Evolutionary conservation across 2,888 invertebrate species (phyloP), one percentile per base, ranked within the genome.

Genomic region (Pharmacophagus antenor): DNA sequence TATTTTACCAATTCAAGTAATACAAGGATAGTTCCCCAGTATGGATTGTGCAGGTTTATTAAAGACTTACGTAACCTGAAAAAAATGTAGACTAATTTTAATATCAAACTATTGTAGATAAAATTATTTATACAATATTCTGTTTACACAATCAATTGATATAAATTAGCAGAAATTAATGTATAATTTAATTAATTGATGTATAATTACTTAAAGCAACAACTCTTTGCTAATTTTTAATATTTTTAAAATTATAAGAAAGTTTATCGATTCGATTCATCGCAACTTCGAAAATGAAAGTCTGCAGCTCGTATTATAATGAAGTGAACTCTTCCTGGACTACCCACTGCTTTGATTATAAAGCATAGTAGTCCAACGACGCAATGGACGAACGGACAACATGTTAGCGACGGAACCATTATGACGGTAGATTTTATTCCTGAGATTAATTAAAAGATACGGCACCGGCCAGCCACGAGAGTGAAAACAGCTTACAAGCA

Each of bases 371-470:
- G 66, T 62, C 15, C 48, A 58, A 77, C 76, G 74, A 74, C 74
- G 76, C 74, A 82, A 81, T 67, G 67, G 66, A 71, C 68, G 65
- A 70, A 68, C 69, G 65, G 69, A 71, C 70, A 71, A 68, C 71
- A 67, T 73, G 71, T 77, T 75, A 77, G 73, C 74, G 77, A 80
- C 77, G 75, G 75, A 80, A 82, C 80, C 74, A 82, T 82, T 83
- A 84, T 66, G 77, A 74, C 73, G 73, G 71, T 76, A 83, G 79
- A 87, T 86, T 84, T 82, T 84, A 83, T 82, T 83, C 80, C 80
- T 74, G 61, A 86, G 88, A 88, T 89, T 87, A 89, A 89, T 88
- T 89, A 88, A 88, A 89, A 85, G 88, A 89, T 89, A 88, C 70
- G 74, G 71, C 70, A 68, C 27, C 51, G 61, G 52, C 74, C 72